These are phyloP conservation scores for Polypterus bichir DNA, from an alignment of 2,113 vertebrate species.

Conservation along the genomic window DNA sequence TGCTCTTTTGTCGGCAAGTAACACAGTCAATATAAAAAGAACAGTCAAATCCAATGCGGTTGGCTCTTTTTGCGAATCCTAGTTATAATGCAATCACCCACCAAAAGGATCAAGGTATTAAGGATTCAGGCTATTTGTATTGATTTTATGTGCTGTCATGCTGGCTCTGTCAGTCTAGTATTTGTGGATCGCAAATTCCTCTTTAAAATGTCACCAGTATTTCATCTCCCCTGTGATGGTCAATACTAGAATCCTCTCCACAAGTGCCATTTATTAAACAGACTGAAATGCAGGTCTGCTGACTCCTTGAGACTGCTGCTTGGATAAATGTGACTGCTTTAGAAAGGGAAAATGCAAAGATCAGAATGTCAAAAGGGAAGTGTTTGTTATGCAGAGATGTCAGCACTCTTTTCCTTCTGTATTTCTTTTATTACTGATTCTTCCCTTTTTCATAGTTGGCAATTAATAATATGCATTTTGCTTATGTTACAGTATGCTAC, in stretches of 20 bases:
- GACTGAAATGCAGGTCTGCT: constrained; percentile 15
- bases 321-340: not conserved
- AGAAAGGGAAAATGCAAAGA: not conserved
- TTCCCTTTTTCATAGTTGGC: no score
- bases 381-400: not conserved
- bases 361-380: constrained; percentile 1
- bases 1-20: constrained; percentile 49
- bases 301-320: not conserved
- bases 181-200: constrained; percentile 97
- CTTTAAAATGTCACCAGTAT: constrained; percentile 92
- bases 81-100: constrained; percentile 83
- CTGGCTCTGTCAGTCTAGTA: constrained; percentile 77
- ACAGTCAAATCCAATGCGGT: constrained; percentile 39
- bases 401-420: not conserved
- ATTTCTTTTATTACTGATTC: no score
- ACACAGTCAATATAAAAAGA: constrained; percentile 68
- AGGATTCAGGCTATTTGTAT: constrained; percentile 98
- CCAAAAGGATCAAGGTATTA: constrained; percentile 95
- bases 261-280: constrained; percentile 61
- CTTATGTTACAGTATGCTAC: no score
- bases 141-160: constrained; percentile 94
- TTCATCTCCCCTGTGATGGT: constrained; percentile 83
- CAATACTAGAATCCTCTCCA: constrained; percentile 61
- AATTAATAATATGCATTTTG: no score
- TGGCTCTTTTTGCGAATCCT: constrained; percentile 53